Base-by-base conservation (phyloP, 2,113 vertebrate species). In the Heterochromis multidens region DNA sequence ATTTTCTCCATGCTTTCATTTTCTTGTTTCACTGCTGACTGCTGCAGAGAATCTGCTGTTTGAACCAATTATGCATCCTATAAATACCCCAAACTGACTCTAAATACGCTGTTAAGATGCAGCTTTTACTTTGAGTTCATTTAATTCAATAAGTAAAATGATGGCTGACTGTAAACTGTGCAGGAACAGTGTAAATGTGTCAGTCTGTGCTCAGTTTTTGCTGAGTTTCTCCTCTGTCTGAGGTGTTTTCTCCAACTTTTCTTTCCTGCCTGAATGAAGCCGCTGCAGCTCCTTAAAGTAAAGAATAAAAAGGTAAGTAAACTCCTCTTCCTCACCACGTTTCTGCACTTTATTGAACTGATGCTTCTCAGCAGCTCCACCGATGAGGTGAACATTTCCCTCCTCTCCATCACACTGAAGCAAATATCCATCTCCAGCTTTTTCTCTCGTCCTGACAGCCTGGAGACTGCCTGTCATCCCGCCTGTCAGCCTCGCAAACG, bases 391-490 rank as follows among this genome's bases (percentile, higher is more conserved):
- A 67, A 19, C 61, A 25, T 1, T 65, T 67, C 61, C 77, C 35
- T 31, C 16, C 81, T 4, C n/a, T 60, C 52, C 70, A 83, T 77
- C 58, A 29, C 52, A 62, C 60, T 83, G 76, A 77, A 63, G 72
- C 58, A 56, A 60, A 83, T 60, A 62, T 77, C 72, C 72, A 29
- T 83, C 72, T 77, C 81, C 23, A 40, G 81, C 59, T 52, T 62
- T 49, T 61, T 25, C 61, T 67, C 76, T 58, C 6, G 10, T 35
- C 29, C 61, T 79, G 76, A 84, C 82, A 84, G 76, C 82, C 14
- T n/a, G 63, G 82, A 84, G 82, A 70, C 82, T 3, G 37, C 82
- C 82, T 59, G 82, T 79, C 82, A 79, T 79, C 82, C 54, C 19
- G 16, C 16, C 76, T 79, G 82, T 46, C 76, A 59, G 54, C 62